Percentiles rank a stretch among this genome's conserved stretches.
These are phyloP conservation scores for Ornithoptera alexandrae DNA, from an alignment of 2,888 invertebrate genomes.

Conservation along the genomic window DNA sequence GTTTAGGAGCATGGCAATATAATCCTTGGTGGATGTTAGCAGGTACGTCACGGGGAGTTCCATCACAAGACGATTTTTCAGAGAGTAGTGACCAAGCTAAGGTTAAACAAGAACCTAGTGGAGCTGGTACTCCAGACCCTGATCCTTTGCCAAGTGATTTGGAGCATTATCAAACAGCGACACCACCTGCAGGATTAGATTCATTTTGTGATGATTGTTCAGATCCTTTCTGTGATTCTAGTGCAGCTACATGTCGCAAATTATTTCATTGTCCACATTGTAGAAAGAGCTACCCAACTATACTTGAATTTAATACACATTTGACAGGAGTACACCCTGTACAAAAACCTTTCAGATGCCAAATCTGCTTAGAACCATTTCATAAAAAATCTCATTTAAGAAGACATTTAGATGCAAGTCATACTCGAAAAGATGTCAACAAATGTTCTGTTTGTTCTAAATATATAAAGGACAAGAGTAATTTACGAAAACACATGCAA, in stretches of 20 bases:
- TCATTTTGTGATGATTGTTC: slow-evolving; percentile 78
- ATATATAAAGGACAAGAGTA: slow-evolving; percentile 78
- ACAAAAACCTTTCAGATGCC: slow-evolving; percentile 77
- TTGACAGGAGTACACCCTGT: slow-evolving; percentile 76
- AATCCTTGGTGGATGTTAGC: slow-evolving; percentile 80
- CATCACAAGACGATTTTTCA: slow-evolving; percentile 70
- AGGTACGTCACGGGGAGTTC: slow-evolving; percentile 69
- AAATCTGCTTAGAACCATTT: slow-evolving; percentile 77
- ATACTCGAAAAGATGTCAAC: slow-evolving; percentile 77
- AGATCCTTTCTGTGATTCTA: slow-evolving; percentile 77
- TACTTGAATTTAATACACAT: slow-evolving; percentile 76
- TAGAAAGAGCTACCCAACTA: slow-evolving; percentile 76
- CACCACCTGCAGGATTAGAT: slow-evolving; percentile 70
- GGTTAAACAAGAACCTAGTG: slow-evolving; percentile 71
- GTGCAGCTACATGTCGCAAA: slow-evolving; percentile 69
- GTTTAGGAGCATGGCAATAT: slow-evolving; percentile 74
- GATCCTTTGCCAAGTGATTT: slow-evolving; percentile 65
- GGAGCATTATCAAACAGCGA: slow-evolving; percentile 61
- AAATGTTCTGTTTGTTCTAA: slow-evolving; percentile 78
- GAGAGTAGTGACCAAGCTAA: slow-evolving; percentile 70
- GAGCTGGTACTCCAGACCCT: slow-evolving; percentile 67
- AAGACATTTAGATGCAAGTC: slow-evolving; percentile 74
- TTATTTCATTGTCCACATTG: slow-evolving; percentile 79
- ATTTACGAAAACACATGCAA: slow-evolving; percentile 78
- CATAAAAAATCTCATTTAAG: slow-evolving; percentile 75